A percentile compares a stretch with the other conserved stretches of the same genome.
Conservation (phyloP, 2,113 vertebrate genomes). For the Coryphaenoides rupestris region DNA sequence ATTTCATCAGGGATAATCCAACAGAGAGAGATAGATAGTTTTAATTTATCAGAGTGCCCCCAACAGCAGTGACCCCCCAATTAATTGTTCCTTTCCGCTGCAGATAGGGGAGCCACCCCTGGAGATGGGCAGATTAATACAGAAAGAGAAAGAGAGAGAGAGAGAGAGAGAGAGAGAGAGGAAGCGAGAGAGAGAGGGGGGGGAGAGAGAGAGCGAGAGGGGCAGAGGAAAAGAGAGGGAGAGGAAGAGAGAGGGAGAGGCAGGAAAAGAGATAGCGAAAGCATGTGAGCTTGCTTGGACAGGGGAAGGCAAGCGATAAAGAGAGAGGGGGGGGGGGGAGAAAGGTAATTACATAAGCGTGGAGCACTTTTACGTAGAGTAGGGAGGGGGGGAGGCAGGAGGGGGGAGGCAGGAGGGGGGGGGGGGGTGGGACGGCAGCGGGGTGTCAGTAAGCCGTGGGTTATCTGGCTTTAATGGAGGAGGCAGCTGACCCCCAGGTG, state of each 20-base stretch:
- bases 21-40: slow-evolving; percentile 50
- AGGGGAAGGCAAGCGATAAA: too few relatives aligned
- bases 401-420: slow-evolving; percentile 17
- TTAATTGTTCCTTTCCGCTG: slow-evolving; percentile 68
- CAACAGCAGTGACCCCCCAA: slow-evolving; percentile 66
- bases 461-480: slow-evolving; percentile 45
- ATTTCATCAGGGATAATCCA: slow-evolving; percentile 66
- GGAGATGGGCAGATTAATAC: slow-evolving; percentile 52
- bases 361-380: slow-evolving; percentile 45
- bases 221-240: too few relatives aligned
- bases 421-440: too few relatives aligned
- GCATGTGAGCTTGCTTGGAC: too few relatives aligned
- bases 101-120: slow-evolving; percentile 51
- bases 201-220: too few relatives aligned
- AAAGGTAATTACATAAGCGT: slow-evolving; percentile 63
- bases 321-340: background rate
- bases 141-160: background rate
- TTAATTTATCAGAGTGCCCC: slow-evolving; percentile 70
- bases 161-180: background rate
- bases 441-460: slow-evolving; percentile 38
- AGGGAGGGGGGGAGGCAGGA: slow-evolving; percentile 4
- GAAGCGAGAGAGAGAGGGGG: too few relatives aligned
- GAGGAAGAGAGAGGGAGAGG: too few relatives aligned
- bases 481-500: slow-evolving; percentile 35
- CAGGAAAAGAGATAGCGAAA: too few relatives aligned